Base-by-base conservation (phyloP, 2,113 vertebrate genomes). In the Eretmodus cyanostictus region DNA sequence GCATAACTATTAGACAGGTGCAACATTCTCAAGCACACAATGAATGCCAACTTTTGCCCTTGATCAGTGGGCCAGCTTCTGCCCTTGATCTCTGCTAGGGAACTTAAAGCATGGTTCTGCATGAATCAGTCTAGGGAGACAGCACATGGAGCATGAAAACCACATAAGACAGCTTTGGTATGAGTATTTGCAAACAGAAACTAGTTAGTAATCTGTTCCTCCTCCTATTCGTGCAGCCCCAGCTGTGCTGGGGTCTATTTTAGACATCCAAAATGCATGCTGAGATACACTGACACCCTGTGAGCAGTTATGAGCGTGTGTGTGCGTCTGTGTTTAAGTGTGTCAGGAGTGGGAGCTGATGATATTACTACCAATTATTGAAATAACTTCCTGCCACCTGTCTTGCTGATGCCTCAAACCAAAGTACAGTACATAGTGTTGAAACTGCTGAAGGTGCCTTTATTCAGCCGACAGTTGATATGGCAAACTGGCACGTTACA, bases 381-480 rank as follows among this genome's bases (percentile, higher is more conserved):
- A 97, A 98, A 98, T 98, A 97, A 97, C 97, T 97, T 97, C 96
- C 97, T 97, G 96, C 97, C 98, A 98, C 97, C 98, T 98, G 98
- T 98, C 98, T 97, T 95, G 91, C 91, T 93, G 91, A 90, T 95
- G 94, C 95, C 85, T 95, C 81, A 95, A 97, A 97, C 97, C 97
- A 98, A 97, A 95, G 83, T 92, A 91, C 95, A 97, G 55, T 94
- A 89, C 95, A 97, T 96, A 95, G 97, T 95, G 96, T 97, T 97
- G 97, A 98, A 98, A 97, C 96, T 94, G 95, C 86, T 97, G 22
- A 81, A 85, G 84, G 47, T 24, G 29, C 81, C 24, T 81, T 73
- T 9, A 10, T 47, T 29, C 16, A 83, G 55, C 57, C 12, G 86
- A 78, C 86, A 82, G 86, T 85, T 79, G 87, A 91, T 19, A 66